Evolutionary conservation across 1,140 invertebrate genomes (phyloP).

Genomic region (Pteromalus puparum): DNA sequence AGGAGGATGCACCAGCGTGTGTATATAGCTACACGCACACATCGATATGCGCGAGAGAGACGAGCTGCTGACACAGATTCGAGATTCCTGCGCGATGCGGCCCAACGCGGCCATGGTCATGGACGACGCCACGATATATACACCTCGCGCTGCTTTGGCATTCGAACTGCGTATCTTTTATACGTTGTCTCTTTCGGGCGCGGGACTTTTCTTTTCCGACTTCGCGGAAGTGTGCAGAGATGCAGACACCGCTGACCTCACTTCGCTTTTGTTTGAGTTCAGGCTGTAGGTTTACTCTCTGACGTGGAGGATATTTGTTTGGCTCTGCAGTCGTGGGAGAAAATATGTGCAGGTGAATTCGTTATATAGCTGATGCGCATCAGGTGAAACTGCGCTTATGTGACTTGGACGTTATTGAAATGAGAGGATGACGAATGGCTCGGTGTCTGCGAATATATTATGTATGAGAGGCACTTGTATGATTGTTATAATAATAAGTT

Average conservation of each 20-base stretch:
- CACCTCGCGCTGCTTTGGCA: no score
- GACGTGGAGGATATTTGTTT: not conserved
- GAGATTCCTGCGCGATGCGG: not conserved
- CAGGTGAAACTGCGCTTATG: no score
- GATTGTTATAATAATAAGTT: no score
- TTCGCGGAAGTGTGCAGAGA: not conserved
- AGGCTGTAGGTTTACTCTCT: no score
- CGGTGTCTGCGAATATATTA: no score
- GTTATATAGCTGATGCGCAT: no score
- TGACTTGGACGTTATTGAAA: no score
- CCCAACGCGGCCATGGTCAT: slow-evolving; percentile 47
- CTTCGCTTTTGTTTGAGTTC: not conserved
- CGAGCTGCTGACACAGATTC: slow-evolving; percentile 47
- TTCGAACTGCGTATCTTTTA: no score
- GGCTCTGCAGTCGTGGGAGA: no score
- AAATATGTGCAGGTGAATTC: no score
- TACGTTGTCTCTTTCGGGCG: not conserved
- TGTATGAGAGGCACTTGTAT: no score
- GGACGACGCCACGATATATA: not conserved
- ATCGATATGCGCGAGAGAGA: not conserved
- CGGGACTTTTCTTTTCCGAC: not conserved
- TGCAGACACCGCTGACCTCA: not conserved
- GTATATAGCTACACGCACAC: not conserved
- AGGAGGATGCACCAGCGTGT: slow-evolving; percentile 22
- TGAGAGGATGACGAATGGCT: no score